Conservation (phyloP, 2,797 vertebrate genomes). For the Paedocypris micromegethes region DNA sequence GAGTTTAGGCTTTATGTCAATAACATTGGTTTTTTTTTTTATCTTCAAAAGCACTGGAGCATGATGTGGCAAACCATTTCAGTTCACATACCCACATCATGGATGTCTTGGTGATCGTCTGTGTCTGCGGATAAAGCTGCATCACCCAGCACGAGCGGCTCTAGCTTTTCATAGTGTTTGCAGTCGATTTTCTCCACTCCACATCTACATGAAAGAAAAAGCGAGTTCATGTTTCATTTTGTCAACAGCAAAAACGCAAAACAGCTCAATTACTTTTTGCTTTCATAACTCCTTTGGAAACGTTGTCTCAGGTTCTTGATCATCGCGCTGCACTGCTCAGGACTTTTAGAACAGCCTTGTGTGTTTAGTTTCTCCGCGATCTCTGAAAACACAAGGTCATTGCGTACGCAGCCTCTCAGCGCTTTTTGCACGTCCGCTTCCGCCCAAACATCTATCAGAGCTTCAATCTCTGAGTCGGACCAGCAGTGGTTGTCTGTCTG, state of each 20-base stretch:
- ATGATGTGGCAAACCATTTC: background rate
- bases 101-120: conserved; percentile 58
- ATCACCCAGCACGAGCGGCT: conserved; percentile 56
- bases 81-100: conserved; percentile 51
- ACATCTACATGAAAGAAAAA: conserved; percentile 42
- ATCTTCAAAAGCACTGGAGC: background rate
- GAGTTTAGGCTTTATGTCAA: too few species aligned
- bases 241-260: background rate
- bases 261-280: conserved; percentile 58
- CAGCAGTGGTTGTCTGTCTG: conserved; percentile 52
- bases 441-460: conserved; percentile 75
- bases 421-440: conserved; percentile 74
- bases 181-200: conserved; percentile 56
- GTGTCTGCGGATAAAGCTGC: conserved; percentile 53
- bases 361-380: conserved; percentile 69
- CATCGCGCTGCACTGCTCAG: conserved; percentile 78
- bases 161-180: conserved; percentile 62
- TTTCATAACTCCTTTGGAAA: conserved; percentile 63
- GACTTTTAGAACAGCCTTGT: conserved; percentile 68
- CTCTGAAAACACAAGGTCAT: conserved; percentile 74
- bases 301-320: conserved; percentile 67
- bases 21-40: too few species aligned
- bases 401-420: conserved; percentile 70
- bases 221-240: background rate
- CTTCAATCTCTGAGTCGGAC: conserved; percentile 75